Evolutionary conservation across 2,113 vertebrate species (phyloP), one percentile per base, ranked within the genome.

Genomic region (Meles meles): DNA sequence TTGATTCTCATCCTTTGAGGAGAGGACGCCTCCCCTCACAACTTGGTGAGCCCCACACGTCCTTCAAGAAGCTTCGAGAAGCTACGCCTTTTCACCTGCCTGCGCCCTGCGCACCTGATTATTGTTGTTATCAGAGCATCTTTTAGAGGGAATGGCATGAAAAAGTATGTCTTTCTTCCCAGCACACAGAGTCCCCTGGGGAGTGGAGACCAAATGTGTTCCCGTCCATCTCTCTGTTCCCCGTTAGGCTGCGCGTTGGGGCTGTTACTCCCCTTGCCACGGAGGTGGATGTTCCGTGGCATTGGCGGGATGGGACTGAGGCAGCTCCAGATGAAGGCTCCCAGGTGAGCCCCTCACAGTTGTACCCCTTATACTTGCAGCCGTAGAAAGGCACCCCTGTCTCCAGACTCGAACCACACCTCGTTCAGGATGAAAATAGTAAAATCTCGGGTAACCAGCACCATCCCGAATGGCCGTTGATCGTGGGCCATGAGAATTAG

Each of bases 401-500:
- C 55, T 59, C 17, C 25, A 29, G 57, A 37, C 59, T 18, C 2
- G 9, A 44, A 13, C 59, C 7, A 15, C 63, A 11, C 25, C 44
- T 42, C 91, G 27, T 27, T 47, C n/a, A n/a, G 13, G 14, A 27
- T 3, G 67, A 77, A 52, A 90, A 71, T 2, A n/a, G n/a, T 29
- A 7, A 44, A 71, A n/a, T 10, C 63, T 20, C 42, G 9, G 21
- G 7, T n/a, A 12, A 23, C 8, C 8, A 8, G 52, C 31, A 2
- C 39, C 6, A 3, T 6, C 18, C 29, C 52, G 3, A 7, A 67
- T 39, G 69, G 17, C 1, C 3, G 21, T 7, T 47, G 4, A 29
- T 20, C 47, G 12, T 10, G 0, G 25, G 37, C 34, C 5, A 0
- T 17, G 80, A 71, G 79, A 52, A 0, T 14, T 0, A 34, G 31